Evolutionary conservation across 2,888 invertebrate species (phyloP), one percentile per base, ranked within the genome.

Genomic region (Malachius bipustulatus): DNA sequence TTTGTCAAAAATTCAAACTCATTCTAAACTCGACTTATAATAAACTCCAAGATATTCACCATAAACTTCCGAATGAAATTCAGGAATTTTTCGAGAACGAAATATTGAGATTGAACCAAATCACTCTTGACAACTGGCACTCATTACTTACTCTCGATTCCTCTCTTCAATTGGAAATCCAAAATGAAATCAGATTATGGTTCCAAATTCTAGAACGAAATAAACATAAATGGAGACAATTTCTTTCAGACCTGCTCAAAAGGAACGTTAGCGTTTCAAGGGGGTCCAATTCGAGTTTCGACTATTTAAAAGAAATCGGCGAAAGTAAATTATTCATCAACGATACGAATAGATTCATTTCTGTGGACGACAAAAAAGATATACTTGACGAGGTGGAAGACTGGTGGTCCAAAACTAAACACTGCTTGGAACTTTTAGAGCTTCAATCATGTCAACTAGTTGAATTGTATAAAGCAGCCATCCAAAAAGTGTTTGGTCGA

Each of bases 81-180:
- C 55, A 59, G 34, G 44, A 51, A 38, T 51, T 46, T 37, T 56
- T 60, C 33, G 55, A 57, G 42, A 34, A 50, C 2, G 51, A 59
- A 46, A 48, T 60, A 15, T 30, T 52, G 44, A 56, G 51, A 15
- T 43, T 56, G 3, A 60, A 60, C 40, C 48, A 58, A 49, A 51
- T 55, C 4, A 48, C 54, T 10, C 35, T 59, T 26, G 52, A 45
- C 32, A 59, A 59, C 43, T 49, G 51, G 16, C 41, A 53, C 31
- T 46, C 42, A 30, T 57, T 54, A 40, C 34, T 43, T 3, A 52
- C 57, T 32, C 31, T 59, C 9, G 41, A 54, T 13, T 15, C 34
- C 10, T 41, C 49, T 4, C 37, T 59, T 4, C 43, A 50, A 30
- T 32, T 52, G 4, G 49, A 54, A 47, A 43, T 50, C 4, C 47